Base-by-base conservation (phyloP, 2,113 vertebrate species). In the Scomber japonicus region DNA sequence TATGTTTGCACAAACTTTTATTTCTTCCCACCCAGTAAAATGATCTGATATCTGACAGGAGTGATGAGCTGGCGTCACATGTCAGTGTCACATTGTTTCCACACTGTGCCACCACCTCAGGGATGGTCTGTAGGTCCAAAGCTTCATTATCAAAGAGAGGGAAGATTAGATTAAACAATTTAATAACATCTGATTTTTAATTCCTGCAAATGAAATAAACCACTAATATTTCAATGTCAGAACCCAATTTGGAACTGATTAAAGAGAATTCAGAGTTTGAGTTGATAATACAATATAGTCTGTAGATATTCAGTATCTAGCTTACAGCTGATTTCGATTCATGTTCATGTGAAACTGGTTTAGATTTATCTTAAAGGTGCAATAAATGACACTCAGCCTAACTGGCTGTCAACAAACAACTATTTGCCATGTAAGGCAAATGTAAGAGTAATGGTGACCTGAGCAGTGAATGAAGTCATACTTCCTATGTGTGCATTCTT, bases 81-180 rank as follows among this genome's bases (percentile, higher is more conserved):
- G 4, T 64, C 69, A 93, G 74, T 0, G 62, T 82, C 74, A 88
- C 24, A 1, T 84, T 88, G 1, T 62, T 5, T 14, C 90, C 88
- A 64, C 85, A 92, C 1, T 0, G 6, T 5, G 55, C 19, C 3
- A 0, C 0, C 11, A 48, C 24, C 0, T 5, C 2, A 5, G 67
- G 0, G 14, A 0, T 0, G 31, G 51, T 54, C 17, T 56, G 16
- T 0, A 92, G 50, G 9, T 6, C 0, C 31, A 88, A 0, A 7
- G 1, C 9, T 3, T 45, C 3, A 57, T 30, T 0, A 56, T 66
- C 8, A 71, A 11, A 75, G 30, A 63, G 17, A 81, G 7, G 40
- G 31, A 55, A 45, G 1, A 45, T 2, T 14, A 1, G 16, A 31
- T 60, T 45, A 30, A 31, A 30, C 3, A 21, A 31, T 14, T 62